These are phyloP conservation scores for Lagenorhynchus albirostris DNA, from an alignment of 2,113 vertebrate species.

Conservation along the genomic window DNA sequence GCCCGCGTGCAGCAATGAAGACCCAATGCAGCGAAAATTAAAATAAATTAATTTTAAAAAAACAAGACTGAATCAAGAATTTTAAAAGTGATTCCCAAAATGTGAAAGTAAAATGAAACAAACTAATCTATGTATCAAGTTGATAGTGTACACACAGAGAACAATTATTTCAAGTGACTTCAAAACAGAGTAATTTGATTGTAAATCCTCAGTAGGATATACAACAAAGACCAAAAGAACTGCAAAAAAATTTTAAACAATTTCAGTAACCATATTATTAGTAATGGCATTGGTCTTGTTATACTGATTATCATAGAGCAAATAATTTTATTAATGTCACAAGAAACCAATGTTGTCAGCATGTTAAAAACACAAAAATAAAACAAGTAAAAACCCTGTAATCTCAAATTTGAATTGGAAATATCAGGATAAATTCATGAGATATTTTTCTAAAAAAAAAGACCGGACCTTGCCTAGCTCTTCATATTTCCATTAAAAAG, in stretches of 20 bases:
- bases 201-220: neutral
- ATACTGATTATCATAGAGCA: neutral
- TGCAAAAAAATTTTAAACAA: neutral
- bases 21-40: no score
- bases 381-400: neutral
- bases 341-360: neutral
- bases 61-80: neutral
- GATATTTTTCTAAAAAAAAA: neutral
- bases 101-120: slow-evolving; percentile 33
- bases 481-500: neutral
- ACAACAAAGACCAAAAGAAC: neutral
- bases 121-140: neutral
- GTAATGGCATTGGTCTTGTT: neutral
- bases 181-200: neutral
- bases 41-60: neutral
- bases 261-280: slow-evolving; percentile 2
- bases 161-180: neutral
- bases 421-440: neutral
- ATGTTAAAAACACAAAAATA: neutral
- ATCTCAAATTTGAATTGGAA: neutral
- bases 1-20: no score
- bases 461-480: neutral
- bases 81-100: neutral
- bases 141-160: neutral
- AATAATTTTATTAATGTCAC: neutral